Conservation (phyloP, 37 sponge, comb jelly and placozoan genomes). For the Geodia barretti region DNA sequence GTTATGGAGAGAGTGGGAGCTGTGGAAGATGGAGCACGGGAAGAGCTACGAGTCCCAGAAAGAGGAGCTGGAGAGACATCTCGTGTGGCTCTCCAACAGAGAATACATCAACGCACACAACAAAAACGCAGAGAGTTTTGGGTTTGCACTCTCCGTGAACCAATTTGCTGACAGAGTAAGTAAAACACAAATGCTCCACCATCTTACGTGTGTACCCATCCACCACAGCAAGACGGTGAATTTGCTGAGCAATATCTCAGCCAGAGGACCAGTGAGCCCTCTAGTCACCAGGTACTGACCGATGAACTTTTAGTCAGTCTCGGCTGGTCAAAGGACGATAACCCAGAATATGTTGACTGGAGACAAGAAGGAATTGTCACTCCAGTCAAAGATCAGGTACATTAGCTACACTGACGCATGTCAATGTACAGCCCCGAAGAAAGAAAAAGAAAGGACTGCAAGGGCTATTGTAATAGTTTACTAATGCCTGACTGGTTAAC, state of each 20-base stretch:
- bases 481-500: no score
- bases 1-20: conserved; percentile 28
- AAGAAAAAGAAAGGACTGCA: no score
- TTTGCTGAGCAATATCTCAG: background rate
- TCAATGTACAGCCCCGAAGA: no score
- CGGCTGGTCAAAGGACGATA: no score
- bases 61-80: conserved; percentile 25
- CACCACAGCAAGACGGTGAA: background rate
- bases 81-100: conserved; percentile 35
- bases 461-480: no score
- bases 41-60: conserved; percentile 35
- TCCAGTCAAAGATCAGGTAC: background rate
- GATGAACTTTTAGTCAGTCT: background rate
- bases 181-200: background rate
- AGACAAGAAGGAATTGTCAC: background rate
- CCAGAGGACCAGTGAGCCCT: background rate
- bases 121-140: conserved; percentile 40
- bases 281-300: background rate
- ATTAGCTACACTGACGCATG: no score
- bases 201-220: no score
- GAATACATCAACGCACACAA: conserved; percentile 59
- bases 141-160: conserved; percentile 49
- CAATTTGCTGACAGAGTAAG: conserved; percentile 59
- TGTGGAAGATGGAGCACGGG: conserved; percentile 26
- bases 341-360: no score